These are phyloP conservation scores for Corynorhinus townsendii DNA, from an alignment of 2,113 vertebrate genomes.

Conservation along the genomic window DNA sequence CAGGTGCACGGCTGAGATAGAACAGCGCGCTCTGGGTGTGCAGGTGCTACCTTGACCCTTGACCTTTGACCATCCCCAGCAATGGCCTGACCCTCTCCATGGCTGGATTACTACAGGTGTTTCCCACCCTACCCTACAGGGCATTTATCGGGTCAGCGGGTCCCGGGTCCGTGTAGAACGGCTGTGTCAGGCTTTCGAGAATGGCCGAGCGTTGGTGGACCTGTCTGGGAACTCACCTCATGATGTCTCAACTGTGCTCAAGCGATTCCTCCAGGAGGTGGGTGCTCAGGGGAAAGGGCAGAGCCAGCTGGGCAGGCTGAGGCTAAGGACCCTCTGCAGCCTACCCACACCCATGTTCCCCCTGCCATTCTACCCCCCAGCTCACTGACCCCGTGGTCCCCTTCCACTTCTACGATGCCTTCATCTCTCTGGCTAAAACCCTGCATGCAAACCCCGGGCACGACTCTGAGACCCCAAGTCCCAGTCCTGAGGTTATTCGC, in stretches of 20 bases:
- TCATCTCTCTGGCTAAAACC: constrained; percentile 85
- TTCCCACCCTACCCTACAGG: constrained; percentile 74
- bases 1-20: constrained; percentile 90
- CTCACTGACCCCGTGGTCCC: constrained; percentile 90
- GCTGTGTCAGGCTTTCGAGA: constrained; percentile 91
- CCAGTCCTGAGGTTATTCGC: constrained; percentile 50
- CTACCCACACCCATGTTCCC: background rate
- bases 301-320: background rate
- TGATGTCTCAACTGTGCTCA: constrained; percentile 90
- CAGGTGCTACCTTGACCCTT: constrained; percentile 81
- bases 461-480: constrained; percentile 26
- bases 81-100: background rate
- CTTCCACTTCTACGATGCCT: constrained; percentile 86
- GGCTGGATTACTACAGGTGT: background rate
- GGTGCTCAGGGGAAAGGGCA: background rate
- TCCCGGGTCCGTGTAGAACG: constrained; percentile 91
- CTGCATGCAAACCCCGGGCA: constrained; percentile 76
- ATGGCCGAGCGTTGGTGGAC: constrained; percentile 87
- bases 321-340: background rate
- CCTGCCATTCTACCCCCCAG: constrained; percentile 72
- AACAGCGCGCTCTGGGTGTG: constrained; percentile 86
- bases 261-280: constrained; percentile 96
- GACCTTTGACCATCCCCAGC: background rate
- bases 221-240: constrained; percentile 92
- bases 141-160: constrained; percentile 93